These are phyloP conservation scores for Burhinus bistriatus DNA, from an alignment of 2,113 vertebrate genomes.

Conservation along the genomic window DNA sequence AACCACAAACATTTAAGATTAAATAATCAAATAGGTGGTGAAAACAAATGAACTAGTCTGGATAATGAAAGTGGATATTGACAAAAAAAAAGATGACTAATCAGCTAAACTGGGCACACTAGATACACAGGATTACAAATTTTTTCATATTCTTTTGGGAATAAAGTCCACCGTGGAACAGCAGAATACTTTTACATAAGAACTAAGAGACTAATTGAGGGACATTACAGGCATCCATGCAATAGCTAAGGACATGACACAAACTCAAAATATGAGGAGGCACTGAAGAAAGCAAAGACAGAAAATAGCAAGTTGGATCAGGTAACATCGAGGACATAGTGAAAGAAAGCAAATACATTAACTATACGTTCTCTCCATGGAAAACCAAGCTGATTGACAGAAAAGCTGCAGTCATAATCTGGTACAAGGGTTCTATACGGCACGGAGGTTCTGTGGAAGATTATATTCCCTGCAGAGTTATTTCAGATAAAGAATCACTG, in stretches of 20 bases:
- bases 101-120: not conserved
- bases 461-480: not conserved
- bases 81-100: not conserved
- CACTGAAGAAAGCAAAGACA: not conserved
- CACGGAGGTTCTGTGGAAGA: not conserved
- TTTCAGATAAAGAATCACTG: not conserved
- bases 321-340: not conserved
- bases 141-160: not conserved
- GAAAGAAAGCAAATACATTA: not conserved
- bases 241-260: not conserved
- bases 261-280: not conserved
- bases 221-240: not conserved
- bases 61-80: not conserved
- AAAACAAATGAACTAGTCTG: not conserved
- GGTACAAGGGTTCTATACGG: not conserved
- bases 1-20: not conserved
- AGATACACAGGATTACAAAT: not conserved
- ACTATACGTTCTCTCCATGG: not conserved
- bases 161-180: not conserved
- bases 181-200: not conserved
- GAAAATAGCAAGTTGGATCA: not conserved
- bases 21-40: not conserved
- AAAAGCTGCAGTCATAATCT: not conserved
- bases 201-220: not conserved
- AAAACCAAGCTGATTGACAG: not conserved